Evolutionary conservation across 2,797 vertebrate genomes (phyloP), one percentile per base, ranked within the genome.

Genomic region (Pantherophis alleghaniensis): DNA sequence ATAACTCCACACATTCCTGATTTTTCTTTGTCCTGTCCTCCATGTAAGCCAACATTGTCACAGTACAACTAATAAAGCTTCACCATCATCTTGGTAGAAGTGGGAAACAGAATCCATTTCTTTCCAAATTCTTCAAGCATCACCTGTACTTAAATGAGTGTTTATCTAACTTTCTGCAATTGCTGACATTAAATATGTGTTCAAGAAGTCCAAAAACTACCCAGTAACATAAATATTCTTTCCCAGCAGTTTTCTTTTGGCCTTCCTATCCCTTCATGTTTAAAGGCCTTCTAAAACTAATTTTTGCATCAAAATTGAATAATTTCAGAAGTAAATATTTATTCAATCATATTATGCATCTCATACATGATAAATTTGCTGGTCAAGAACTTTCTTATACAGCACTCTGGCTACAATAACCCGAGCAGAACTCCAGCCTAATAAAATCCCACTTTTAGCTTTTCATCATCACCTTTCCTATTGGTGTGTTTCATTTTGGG

Each of bases 21-120:
- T 92, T 60, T 79, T 79, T 42, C 63, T 92, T 89, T 89, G 66
- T 83, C 79, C 22, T 92, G 63, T 89, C 91, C 47, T 87, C 91
- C 88, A 69, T 28, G 16, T 28, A 89, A 12, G 24, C 63, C 18
- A 56, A 69, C 74, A 89, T n/a, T 22, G 28, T 56, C 47, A 59
- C 86, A 87, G 20, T 47, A 79, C 55, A 53, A 32, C 63, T 37
- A 79, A 89, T 56, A 92, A 92, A 47, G 32, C 18, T 79, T 59
- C 51, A 28, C 56, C 59, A 22, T 22, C 42, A 32, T 83, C 32
- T 92, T 79, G 37, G 47, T 59, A 42, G 18, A 79, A 92, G 88
- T 22, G 63, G 37, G 63, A 51, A 79, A 79, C 14, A 28, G 86
- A 55, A 60, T 63, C 14, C 12, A 26, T 74, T 61, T 92, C n/a